Evolutionary conservation across 2,113 vertebrate species (phyloP).

Genomic region (Hypanus sabinus): DNA sequence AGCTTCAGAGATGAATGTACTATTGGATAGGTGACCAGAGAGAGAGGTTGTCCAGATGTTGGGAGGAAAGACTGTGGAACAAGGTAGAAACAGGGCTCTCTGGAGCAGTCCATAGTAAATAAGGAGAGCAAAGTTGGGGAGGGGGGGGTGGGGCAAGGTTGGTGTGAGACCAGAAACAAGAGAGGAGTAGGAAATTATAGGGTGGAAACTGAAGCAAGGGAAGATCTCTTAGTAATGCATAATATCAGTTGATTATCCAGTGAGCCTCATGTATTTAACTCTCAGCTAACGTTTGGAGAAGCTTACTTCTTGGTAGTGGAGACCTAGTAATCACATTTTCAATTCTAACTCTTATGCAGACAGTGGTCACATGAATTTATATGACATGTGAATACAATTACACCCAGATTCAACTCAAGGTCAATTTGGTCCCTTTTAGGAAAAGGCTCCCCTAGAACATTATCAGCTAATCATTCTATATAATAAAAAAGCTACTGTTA

Average conservation of each 20-base stretch:
- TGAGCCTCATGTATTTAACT: not conserved
- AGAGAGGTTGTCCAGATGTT: no score
- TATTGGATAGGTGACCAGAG: no score
- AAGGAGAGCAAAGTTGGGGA: no score
- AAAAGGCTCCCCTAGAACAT: not conserved
- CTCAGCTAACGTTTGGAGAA: not conserved
- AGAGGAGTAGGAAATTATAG: no score
- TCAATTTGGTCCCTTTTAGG: not conserved
- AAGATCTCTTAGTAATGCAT: not conserved
- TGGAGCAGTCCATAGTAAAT: no score
- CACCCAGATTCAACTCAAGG: not conserved
- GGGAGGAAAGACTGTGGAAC: no score
- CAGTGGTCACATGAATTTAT: not conserved
- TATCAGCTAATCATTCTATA: slow-evolving; percentile 81
- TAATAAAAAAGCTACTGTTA: slow-evolving; percentile 76
- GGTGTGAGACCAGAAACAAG: no score
- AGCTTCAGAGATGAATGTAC: no score
- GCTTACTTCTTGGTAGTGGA: not conserved
- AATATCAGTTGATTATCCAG: not conserved
- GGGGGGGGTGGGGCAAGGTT: no score
- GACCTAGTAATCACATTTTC: not conserved
- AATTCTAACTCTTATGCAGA: not conserved
- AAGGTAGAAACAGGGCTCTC: no score
- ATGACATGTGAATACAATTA: not conserved
- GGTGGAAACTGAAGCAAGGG: no score